Conservation (phyloP, 2,888 invertebrate species). For the Euspilapteryx auroguttella region DNA sequence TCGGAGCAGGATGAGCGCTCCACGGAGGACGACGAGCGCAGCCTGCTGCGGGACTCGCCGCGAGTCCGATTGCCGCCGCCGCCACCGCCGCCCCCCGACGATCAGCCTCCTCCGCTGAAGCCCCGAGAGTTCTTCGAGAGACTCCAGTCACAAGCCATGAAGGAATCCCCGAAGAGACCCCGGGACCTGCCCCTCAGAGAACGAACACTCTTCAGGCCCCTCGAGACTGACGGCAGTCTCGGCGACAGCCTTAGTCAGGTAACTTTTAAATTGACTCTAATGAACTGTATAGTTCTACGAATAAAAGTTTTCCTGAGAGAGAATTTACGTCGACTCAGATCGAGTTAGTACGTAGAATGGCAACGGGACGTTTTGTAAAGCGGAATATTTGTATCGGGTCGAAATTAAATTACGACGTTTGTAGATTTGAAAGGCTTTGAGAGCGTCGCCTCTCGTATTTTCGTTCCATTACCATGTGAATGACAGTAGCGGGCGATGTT, state of each 20-base stretch:
- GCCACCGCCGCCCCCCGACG: constrained; percentile 39
- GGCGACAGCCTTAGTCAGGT: constrained; percentile 58
- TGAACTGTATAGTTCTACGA: too few species aligned
- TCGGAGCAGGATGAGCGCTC: constrained; percentile 54
- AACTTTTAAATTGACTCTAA: constrained; percentile 9
- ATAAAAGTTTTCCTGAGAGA: too few species aligned
- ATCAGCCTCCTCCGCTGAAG: constrained; percentile 53
- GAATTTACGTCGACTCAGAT: too few species aligned
- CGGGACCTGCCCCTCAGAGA: constrained; percentile 28
- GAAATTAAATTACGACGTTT: constrained; percentile 24
- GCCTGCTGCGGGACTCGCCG: constrained; percentile 41
- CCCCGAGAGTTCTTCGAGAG: constrained; percentile 59
- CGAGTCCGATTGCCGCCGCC: constrained; percentile 44
- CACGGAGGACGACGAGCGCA: constrained; percentile 49
- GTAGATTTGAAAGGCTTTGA: constrained; percentile 4
- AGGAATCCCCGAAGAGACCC: constrained; percentile 33
- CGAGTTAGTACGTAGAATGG: constrained; percentile 11
- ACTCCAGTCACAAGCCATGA: constrained; percentile 51
- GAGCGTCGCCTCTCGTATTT: constrained; percentile 13
- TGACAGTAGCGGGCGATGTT: too few species aligned
- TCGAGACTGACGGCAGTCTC: constrained; percentile 43
- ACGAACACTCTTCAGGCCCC: constrained; percentile 30
- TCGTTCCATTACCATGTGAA: constrained; percentile 32
- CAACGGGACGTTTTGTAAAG: constrained; percentile 9
- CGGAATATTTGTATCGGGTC: constrained; percentile 14